phyloP scores from a whole-genome alignment of 2,888 invertebrate genomes.

The Meiosimyza platycephala region DNA sequence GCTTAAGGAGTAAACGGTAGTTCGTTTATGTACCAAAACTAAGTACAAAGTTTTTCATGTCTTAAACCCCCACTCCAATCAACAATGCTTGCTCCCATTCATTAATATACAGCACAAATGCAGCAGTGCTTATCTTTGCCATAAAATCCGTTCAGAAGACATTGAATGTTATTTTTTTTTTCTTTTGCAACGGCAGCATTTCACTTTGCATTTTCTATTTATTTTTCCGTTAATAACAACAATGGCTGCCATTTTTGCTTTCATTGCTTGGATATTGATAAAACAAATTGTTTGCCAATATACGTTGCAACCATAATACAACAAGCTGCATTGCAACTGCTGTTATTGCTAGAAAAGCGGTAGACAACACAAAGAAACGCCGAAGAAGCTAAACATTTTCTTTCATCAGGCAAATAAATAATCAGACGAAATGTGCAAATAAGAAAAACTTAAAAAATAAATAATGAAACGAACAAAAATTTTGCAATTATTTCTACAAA shows the following conservation, averaged over 20 bases:
- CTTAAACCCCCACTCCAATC: too few relatives aligned
- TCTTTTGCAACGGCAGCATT: too few relatives aligned
- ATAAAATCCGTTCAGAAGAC: too few relatives aligned
- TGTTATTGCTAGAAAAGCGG: background rate
- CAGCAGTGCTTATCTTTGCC: too few relatives aligned
- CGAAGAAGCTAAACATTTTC: background rate
- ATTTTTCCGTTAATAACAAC: constrained; percentile 10
- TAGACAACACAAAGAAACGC: too few relatives aligned
- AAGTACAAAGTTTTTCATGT: too few relatives aligned
- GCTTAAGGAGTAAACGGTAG: too few relatives aligned
- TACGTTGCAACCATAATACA: background rate
- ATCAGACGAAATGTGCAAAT: constrained; percentile 15
- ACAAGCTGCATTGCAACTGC: background rate
- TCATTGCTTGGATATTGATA: constrained; percentile 10
- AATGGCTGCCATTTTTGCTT: constrained; percentile 21
- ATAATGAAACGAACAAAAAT: background rate
- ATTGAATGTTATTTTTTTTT: too few relatives aligned
- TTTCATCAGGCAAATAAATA: constrained; percentile 3
- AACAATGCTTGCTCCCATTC: too few relatives aligned
- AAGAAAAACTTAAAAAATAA: background rate
- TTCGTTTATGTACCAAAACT: too few relatives aligned
- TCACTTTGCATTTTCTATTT: background rate
- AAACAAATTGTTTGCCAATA: constrained; percentile 27
- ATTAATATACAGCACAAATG: too few relatives aligned
- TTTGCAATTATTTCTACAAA: constrained; percentile 14